These are phyloP conservation scores for Drosophila siamana DNA, from an alignment of 2,888 invertebrate genomes.

Conservation along the genomic window DNA sequence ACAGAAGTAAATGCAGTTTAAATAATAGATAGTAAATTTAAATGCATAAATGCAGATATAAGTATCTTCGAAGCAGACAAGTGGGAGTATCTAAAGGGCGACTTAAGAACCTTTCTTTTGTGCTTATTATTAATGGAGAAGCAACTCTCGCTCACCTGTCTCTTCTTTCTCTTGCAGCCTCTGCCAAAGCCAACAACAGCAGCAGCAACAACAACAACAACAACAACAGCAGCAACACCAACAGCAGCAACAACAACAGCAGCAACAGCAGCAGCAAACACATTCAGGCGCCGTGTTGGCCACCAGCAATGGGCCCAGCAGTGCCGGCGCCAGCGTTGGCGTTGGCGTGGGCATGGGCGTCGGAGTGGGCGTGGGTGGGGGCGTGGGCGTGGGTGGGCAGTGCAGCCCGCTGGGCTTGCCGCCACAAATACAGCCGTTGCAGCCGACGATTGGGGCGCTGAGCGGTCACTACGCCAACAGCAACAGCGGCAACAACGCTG, in stretches of 20 bases:
- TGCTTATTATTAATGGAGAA: not conserved
- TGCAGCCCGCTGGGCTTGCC: conserved; percentile 83
- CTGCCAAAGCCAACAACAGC: conserved; percentile 70
- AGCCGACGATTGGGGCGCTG: conserved; percentile 79
- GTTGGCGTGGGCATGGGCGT: conserved; percentile 85
- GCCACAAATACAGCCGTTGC: conserved; percentile 83
- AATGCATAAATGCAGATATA: no score
- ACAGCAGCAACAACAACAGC: conserved; percentile 57
- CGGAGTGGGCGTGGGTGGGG: conserved; percentile 37
- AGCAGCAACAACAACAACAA: conserved; percentile 49
- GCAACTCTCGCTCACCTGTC: not conserved
- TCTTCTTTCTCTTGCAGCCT: conserved; percentile 59
- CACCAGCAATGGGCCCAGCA: conserved; percentile 77
- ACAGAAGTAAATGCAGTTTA: no score
- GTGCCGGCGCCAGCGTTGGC: conserved; percentile 84
- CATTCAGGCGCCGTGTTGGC: conserved; percentile 84
- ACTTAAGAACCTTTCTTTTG: no score
- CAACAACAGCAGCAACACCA: conserved; percentile 72
- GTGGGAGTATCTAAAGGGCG: no score
- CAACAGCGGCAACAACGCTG: conserved; percentile 26
- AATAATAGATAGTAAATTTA: no score
- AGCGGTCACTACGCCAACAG: conserved; percentile 66
- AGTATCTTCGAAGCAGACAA: no score
- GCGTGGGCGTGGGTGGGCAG: conserved; percentile 78
- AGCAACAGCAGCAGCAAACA: conserved; percentile 66